phyloP scores from a whole-genome alignment of 2,113 vertebrate species.

The Cephalopholis sonnerati region DNA sequence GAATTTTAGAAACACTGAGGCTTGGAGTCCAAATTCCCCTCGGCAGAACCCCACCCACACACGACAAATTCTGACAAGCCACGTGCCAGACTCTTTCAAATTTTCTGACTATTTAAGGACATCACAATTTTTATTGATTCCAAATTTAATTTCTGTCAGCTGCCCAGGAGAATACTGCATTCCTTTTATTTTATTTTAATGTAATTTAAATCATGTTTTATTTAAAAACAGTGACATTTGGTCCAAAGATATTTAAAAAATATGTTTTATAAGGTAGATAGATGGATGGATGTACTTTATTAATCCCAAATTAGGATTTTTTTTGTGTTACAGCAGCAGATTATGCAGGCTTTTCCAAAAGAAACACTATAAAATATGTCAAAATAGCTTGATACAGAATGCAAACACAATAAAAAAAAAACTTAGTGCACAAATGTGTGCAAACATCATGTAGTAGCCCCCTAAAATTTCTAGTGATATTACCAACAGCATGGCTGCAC shows the following conservation, averaged over 20 bases:
- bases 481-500: neutral
- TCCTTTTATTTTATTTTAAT: neutral
- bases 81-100: neutral
- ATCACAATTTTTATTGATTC: neutral
- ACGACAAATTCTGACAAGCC: neutral
- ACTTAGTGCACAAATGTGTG: neutral
- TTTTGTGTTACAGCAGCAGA: too few relatives aligned
- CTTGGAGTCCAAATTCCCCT: neutral
- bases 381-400: too few relatives aligned
- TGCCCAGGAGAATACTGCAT: neutral
- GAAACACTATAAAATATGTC: too few relatives aligned
- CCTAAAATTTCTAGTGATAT: neutral
- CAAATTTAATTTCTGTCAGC: neutral
- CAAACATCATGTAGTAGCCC: neutral
- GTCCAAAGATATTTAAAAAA: neutral
- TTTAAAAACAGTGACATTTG: neutral
- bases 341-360: too few relatives aligned
- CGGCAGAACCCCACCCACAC: neutral
- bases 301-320: too few relatives aligned
- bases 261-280: neutral
- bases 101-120: neutral
- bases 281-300: too few relatives aligned
- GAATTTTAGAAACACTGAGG: neutral
- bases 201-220: too few relatives aligned
- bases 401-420: too few relatives aligned